These are phyloP conservation scores for Rattus rattus DNA, from an alignment of 2,113 vertebrate species.

Conservation along the genomic window DNA sequence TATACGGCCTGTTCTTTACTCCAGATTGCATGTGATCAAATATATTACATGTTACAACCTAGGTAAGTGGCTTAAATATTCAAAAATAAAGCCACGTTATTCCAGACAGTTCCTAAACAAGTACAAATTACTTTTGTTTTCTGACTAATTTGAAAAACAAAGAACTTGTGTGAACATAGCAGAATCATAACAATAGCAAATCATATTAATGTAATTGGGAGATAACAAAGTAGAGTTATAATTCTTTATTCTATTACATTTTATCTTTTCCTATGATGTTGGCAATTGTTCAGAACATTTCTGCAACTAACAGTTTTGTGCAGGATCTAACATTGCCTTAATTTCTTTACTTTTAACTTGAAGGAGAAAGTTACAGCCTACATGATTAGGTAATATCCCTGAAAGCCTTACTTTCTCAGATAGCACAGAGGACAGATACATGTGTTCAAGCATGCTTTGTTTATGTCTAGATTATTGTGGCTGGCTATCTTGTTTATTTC, in stretches of 20 bases:
- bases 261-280: neutral
- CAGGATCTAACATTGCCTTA: neutral
- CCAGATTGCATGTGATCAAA: neutral
- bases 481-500: slow-evolving; percentile 6
- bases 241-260: neutral
- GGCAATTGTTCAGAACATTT: neutral
- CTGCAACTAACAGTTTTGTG: neutral
- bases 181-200: neutral
- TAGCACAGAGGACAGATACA: slow-evolving; percentile 57
- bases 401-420: neutral
- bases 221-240: neutral
- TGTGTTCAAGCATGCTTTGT: slow-evolving; percentile 60
- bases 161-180: neutral
- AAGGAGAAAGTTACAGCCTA: slow-evolving; percentile 27
- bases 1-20: neutral
- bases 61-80: neutral
- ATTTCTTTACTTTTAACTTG: slow-evolving; percentile 44
- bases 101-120: neutral
- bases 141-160: slow-evolving; percentile 13
- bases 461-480: neutral
- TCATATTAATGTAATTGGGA: neutral
- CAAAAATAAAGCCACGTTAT: neutral
- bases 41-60: neutral
- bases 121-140: neutral
- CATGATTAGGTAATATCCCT: slow-evolving; percentile 58